Base-by-base conservation (phyloP, 2,797 vertebrate genomes). In the Enteromius thamalakanensis region DNA sequence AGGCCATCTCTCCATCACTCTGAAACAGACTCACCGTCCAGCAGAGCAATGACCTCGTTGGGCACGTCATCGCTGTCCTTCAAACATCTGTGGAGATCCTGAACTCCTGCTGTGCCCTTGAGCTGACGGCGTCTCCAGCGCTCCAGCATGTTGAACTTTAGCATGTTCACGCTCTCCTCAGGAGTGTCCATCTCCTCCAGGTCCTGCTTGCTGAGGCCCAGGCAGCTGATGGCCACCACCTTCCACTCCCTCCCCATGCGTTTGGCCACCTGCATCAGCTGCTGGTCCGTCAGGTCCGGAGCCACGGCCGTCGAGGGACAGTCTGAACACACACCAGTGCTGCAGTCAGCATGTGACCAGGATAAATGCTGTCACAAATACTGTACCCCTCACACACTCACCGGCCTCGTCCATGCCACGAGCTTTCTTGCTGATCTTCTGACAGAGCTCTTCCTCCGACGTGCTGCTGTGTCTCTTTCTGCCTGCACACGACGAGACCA, bases 171-270 rank as follows among this genome's bases (percentile, higher is more conserved):
- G 0, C 94, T 91, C 1, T 93, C 91, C 83, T 96, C 93, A 0
- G 47, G 64, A 0, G 87, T 90, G 84, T 92, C 91, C 71, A 95
- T 94, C 40, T 94, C 90, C 0, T 96, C 94, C 5, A 96, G 92
- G 32, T 96, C 93, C 14, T 76, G 91, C 65, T 90, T 91, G 77
- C 87, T 91, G 88, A 97, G 62, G 55, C 89, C 91, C 1, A 97
- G 91, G 21, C 88, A 93, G 55, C 84, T 79, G 80, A 97, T 95
- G 85, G 93, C 95, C 14, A 95, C 90, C 76, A 95, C 90, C 86
- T 94, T 92, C 96, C 96, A 96, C 82, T 94, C 94, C 82, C 91
- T 93, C 19, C 94, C 96, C 29, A 96, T 91, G n/a, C 83, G 86
- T 87, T 90, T 93, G 40, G 96, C 95, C 0, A 97, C 85, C 47